These are phyloP conservation scores for Cheirogaleus medius DNA, from an alignment of 2,113 vertebrate genomes.

Conservation along the genomic window DNA sequence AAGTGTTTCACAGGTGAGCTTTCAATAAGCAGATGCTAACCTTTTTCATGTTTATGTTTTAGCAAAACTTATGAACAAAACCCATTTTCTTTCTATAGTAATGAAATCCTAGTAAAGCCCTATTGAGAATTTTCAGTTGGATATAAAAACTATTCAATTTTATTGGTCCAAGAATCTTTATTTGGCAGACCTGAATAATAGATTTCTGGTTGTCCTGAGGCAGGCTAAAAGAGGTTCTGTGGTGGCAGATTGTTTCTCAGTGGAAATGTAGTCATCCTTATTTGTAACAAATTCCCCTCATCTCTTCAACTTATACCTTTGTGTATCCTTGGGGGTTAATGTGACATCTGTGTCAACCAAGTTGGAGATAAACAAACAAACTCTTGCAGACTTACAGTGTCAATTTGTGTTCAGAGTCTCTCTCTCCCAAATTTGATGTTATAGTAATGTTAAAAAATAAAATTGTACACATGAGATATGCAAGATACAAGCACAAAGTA, in stretches of 20 bases:
- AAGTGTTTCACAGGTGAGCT: background rate
- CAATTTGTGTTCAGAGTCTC: slow-evolving; percentile 40
- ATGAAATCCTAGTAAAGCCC: slow-evolving; percentile 39
- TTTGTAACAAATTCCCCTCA: slow-evolving; percentile 49
- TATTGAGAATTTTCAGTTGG: slow-evolving; percentile 5
- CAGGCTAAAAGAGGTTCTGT: slow-evolving; percentile 32
- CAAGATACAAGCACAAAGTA: background rate
- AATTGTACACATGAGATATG: background rate
- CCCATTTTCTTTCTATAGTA: background rate
- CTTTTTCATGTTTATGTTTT: background rate
- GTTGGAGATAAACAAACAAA: background rate
- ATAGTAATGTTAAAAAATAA: slow-evolving; percentile 41
- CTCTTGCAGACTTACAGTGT: background rate
- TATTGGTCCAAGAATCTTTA: slow-evolving; percentile 35
- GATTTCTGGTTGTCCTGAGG: slow-evolving; percentile 30
- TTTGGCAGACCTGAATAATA: slow-evolving; percentile 36
- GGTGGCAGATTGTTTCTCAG: slow-evolving; percentile 30
- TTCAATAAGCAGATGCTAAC: background rate
- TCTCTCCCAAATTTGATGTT: slow-evolving; percentile 19
- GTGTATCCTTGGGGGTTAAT: slow-evolving; percentile 51
- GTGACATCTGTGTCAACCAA: slow-evolving; percentile 12
- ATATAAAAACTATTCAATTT: slow-evolving; percentile 52
- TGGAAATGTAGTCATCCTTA: slow-evolving; percentile 44
- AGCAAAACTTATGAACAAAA: slow-evolving; percentile 41
- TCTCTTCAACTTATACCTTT: slow-evolving; percentile 46